Percentiles rank a stretch among this genome's conserved stretches.
phyloP scores from a whole-genome alignment of 1,140 invertebrate genomes.

The Physella acuta region DNA sequence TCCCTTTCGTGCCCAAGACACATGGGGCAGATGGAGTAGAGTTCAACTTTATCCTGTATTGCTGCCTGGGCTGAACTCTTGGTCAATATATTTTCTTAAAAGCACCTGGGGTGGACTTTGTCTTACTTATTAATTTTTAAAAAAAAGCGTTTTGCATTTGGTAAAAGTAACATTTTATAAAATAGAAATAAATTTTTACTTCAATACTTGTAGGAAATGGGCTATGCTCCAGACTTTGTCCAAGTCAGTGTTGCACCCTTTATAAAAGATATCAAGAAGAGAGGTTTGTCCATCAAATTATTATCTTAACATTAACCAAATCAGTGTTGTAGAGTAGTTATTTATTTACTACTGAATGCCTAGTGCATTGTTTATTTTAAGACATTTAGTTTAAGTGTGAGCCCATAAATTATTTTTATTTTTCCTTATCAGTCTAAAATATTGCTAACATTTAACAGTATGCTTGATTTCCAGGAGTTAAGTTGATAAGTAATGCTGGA shows the following conservation, averaged over 20 bases:
- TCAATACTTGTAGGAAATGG: too few relatives aligned
- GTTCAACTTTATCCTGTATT: too few relatives aligned
- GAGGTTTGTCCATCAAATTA: conserved; percentile 52
- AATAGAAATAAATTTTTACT: too few relatives aligned
- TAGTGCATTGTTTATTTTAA: neutral
- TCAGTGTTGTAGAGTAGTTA: neutral
- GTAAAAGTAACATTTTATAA: too few relatives aligned
- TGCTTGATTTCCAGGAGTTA: conserved; percentile 54
- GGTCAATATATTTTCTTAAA: too few relatives aligned
- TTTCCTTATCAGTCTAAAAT: neutral
- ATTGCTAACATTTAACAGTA: neutral
- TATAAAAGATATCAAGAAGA: conserved; percentile 61
- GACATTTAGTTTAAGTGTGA: neutral
- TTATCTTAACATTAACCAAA: neutral
- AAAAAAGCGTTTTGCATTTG: too few relatives aligned
- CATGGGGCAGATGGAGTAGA: too few relatives aligned
- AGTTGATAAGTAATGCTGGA: conserved; percentile 64
- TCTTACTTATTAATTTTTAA: too few relatives aligned
- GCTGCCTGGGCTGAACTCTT: too few relatives aligned
- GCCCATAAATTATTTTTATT: neutral
- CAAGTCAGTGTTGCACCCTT: conserved; percentile 60
- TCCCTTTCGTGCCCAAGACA: too few relatives aligned
- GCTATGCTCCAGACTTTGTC: conserved; percentile 66
- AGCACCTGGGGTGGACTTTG: too few relatives aligned
- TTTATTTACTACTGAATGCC: neutral